phyloP scores from a whole-genome alignment of 2,113 vertebrate genomes.

The Xenopus laevis region DNA sequence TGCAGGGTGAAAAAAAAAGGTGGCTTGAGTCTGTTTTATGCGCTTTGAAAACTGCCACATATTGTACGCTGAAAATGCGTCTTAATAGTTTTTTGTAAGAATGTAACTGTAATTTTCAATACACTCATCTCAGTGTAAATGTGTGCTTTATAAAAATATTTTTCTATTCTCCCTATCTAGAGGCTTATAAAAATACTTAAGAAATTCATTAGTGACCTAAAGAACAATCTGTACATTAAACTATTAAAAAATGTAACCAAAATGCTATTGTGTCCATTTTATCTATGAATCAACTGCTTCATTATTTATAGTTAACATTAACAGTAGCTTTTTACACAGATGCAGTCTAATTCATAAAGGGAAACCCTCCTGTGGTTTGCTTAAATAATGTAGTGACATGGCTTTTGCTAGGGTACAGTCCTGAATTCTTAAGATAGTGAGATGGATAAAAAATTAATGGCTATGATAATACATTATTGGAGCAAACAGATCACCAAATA shows the following conservation, averaged over 20 bases:
- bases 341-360: slow-evolving; percentile 34
- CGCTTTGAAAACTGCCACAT: no score
- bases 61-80: no score
- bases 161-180: no score
- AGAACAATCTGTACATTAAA: slow-evolving; percentile 19
- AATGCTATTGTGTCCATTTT: slow-evolving; percentile 29
- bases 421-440: slow-evolving; percentile 18
- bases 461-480: slow-evolving; percentile 24
- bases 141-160: no score
- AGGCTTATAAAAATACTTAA: no score
- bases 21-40: no score
- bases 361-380: slow-evolving; percentile 37
- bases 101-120: no score
- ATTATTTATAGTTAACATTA: slow-evolving; percentile 43
- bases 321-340: slow-evolving; percentile 39
- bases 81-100: no score
- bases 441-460: slow-evolving; percentile 39
- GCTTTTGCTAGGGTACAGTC: slow-evolving; percentile 25
- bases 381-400: slow-evolving; percentile 34
- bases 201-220: no score
- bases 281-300: slow-evolving; percentile 28
- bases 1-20: no score
- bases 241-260: slow-evolving; percentile 22
- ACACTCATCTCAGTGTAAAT: no score
- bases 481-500: slow-evolving; percentile 19